These are phyloP conservation scores for Callorhinus ursinus DNA, from an alignment of 2,113 vertebrate genomes.

Conservation along the genomic window DNA sequence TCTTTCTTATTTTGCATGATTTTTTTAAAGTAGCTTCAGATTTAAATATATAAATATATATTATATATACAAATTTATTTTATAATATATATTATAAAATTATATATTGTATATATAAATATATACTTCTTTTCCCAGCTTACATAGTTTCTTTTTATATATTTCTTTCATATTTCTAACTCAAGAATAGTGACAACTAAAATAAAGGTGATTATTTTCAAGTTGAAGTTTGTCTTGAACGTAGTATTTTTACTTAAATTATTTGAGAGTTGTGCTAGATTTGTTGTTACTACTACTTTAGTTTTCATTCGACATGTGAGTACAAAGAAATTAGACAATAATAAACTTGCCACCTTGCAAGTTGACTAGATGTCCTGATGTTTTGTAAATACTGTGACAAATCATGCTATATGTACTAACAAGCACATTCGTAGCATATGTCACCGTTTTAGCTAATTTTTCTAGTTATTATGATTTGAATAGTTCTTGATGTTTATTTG, in stretches of 20 bases:
- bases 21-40: not conserved
- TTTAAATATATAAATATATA: not conserved
- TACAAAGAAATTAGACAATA: not conserved
- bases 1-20: not conserved
- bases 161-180: not conserved
- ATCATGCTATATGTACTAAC: not conserved
- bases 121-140: not conserved
- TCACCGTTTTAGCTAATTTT: not conserved
- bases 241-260: not conserved
- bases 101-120: too few species aligned
- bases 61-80: too few species aligned
- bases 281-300: not conserved
- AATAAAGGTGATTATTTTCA: constrained; percentile 44
- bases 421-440: not conserved
- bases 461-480: not conserved
- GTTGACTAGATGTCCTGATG: not conserved
- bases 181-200: not conserved
- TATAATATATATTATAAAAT: too few species aligned
- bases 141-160: not conserved
- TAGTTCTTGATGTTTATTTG: not conserved
- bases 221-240: not conserved
- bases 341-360: not conserved
- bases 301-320: not conserved
- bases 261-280: not conserved
- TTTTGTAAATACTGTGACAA: not conserved